Conservation (phyloP, 2,113 vertebrate genomes). For the Jaculus jaculus region DNA sequence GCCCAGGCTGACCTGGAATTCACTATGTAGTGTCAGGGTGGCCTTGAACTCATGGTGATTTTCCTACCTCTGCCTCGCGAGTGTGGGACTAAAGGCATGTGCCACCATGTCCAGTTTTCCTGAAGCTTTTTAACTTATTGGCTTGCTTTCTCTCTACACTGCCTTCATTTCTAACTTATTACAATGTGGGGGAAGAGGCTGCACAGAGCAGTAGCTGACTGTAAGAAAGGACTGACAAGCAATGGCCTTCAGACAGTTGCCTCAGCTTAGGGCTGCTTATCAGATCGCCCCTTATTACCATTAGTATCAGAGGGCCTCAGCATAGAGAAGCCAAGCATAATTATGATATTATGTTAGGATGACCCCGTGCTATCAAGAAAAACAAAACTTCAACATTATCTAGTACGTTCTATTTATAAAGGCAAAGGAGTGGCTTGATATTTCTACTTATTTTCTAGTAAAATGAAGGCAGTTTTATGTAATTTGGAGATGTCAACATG, state of each 20-base stretch:
- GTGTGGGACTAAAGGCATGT: too few relatives aligned
- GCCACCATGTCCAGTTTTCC: too few relatives aligned
- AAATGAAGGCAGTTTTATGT: background rate
- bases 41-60: too few relatives aligned
- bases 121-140: too few relatives aligned
- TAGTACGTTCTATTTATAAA: background rate
- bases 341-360: background rate
- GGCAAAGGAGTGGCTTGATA: background rate
- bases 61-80: too few relatives aligned
- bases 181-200: background rate
- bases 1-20: too few relatives aligned
- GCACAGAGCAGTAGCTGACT: background rate
- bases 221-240: too few relatives aligned
- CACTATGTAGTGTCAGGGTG: too few relatives aligned
- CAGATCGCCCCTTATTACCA: too few relatives aligned
- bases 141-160: background rate
- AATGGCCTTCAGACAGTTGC: background rate
- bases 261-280: background rate
- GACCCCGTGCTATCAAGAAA: background rate
- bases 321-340: background rate
- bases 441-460: background rate
- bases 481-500: background rate
- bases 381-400: background rate
- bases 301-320: background rate
- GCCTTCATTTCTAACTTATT: conserved; percentile 9